Evolutionary conservation across 2,888 invertebrate genomes (phyloP), one percentile per base, ranked within the genome.

Genomic region (Diplazon laetatorius): DNA sequence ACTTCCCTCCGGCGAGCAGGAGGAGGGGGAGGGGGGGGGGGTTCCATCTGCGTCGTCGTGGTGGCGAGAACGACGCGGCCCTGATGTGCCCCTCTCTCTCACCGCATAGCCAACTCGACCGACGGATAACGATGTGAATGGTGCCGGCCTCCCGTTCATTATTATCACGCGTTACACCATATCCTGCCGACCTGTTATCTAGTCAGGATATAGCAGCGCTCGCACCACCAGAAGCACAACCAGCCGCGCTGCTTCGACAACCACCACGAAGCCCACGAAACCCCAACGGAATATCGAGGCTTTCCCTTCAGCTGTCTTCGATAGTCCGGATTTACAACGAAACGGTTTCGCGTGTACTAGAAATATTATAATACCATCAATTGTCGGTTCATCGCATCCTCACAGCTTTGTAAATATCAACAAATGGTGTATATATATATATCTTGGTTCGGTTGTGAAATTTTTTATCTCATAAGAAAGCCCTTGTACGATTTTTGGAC

Each of bases 91-190:
- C 2, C n/a, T n/a, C n/a, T n/a, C n/a, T n/a, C n/a, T n/a, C 30
- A 30, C 70, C 80, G 70, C 78, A n/a, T n/a, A 46, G 65, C 50
- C 50, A 59, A 42, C 66, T 44, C 78, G 59, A 62, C 46, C 52
- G 63, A 44, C 48, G 73, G 79, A 81, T 80, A 82, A 79, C 79
- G 80, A 80, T 81, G 80, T 82, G 78, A 80, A 82, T 81, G 80
- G 81, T 82, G 82, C 80, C 81, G 77, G 63, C 73, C 75, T 80
- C 68, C 78, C 81, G 77, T 82, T 82, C 81, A 82, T 80, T 81
- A 82, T 80, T 81, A 82, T 80, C 82, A 81, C 63, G 68, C 72
- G 81, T 82, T 82, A 80, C 82, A 82, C 80, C 82, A 82, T 82
- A 82, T 82, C 82, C 82, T 82, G 82, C 63, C 78, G 78, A 78